Evolutionary conservation across 2,888 invertebrate species (phyloP), one percentile per base, ranked within the genome.

Genomic region (Celastrina argiolus): DNA sequence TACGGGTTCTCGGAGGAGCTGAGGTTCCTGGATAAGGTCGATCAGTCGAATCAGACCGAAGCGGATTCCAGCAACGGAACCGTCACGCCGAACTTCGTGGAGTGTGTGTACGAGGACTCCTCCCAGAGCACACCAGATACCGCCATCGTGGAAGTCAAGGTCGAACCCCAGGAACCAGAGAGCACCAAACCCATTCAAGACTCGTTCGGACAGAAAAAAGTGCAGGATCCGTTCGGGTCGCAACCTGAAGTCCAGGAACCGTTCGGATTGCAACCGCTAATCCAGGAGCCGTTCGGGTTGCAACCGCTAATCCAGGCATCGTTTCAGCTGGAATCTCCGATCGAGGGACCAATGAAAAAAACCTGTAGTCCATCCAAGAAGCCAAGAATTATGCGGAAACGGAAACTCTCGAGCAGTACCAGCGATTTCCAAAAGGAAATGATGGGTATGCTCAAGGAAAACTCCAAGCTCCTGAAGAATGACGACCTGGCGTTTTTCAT

Each of bases 401-500:
- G 51, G 5, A 51, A 22, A 26, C 51, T 51, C 26, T 22, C 51
- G 22, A 51, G 16, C 22, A 22, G 22, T 22, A 26, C 1, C 12
- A 14, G 26, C 26, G 26, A 26, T 26, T 51, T 51, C 5, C 51
- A 51, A 51, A 51, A 51, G 12, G 51, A 51, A 42, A 63, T 42
- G 16, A 63, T 34, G 42, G 2, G 28, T 16, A 16, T 31, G 31
- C 10, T 16, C 8, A 28, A 56, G 56, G 26, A 51, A 56, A 26
- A 51, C 26, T 36, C 34, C 31, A 16, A 12, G 12, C 64, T 51
- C 6, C 5, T 64, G 10, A 56, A 22, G 12, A 56, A 22, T 4
- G 64, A 64, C 14, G 64, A 64, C n/a, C 36, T 64, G 10, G 64
- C 64, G 6, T 64, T 64, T 26, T 64, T 34, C 2, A 36, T 56